A percentile compares a stretch with the other conserved stretches of the same genome.
Evolutionary conservation across 2,888 invertebrate genomes (phyloP).

Genomic region (Melanargia galathea): DNA sequence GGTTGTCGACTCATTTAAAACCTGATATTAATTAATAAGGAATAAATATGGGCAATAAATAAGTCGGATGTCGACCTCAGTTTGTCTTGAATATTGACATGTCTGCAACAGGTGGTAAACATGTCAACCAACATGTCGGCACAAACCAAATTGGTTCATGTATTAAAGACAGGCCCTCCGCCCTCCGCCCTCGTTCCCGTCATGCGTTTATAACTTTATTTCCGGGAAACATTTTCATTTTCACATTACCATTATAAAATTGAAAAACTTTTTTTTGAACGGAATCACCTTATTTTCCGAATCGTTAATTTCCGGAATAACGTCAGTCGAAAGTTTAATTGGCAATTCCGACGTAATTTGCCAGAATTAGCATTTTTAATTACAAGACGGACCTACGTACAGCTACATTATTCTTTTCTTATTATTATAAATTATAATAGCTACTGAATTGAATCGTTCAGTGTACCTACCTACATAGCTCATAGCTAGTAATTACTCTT

Average conservation of each 20-base stretch:
- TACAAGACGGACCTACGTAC: not conserved
- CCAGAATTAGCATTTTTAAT: not conserved
- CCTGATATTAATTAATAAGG: too few relatives aligned
- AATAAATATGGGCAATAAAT: too few relatives aligned
- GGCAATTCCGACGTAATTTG: not conserved
- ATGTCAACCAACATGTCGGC: not conserved
- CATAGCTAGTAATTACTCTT: too few relatives aligned
- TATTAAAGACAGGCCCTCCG: not conserved
- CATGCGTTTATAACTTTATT: slow-evolving; percentile 13
- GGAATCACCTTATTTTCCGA: slow-evolving; percentile 1
- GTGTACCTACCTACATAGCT: too few relatives aligned
- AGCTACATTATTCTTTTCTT: not conserved
- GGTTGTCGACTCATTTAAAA: too few relatives aligned
- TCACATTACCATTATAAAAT: slow-evolving; percentile 22
- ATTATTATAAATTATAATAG: not conserved
- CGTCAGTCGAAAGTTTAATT: not conserved
- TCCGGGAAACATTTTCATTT: slow-evolving; percentile 6
- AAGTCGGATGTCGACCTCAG: too few relatives aligned
- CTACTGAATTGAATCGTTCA: not conserved
- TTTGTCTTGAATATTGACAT: too few relatives aligned
- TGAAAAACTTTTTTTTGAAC: slow-evolving; percentile 25
- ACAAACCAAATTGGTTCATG: not conserved
- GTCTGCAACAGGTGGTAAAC: not conserved
- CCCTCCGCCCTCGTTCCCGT: not conserved
- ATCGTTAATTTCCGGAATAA: not conserved